Base-by-base conservation (phyloP, 2,888 invertebrate species). In the Eupithecia centaureata region DNA sequence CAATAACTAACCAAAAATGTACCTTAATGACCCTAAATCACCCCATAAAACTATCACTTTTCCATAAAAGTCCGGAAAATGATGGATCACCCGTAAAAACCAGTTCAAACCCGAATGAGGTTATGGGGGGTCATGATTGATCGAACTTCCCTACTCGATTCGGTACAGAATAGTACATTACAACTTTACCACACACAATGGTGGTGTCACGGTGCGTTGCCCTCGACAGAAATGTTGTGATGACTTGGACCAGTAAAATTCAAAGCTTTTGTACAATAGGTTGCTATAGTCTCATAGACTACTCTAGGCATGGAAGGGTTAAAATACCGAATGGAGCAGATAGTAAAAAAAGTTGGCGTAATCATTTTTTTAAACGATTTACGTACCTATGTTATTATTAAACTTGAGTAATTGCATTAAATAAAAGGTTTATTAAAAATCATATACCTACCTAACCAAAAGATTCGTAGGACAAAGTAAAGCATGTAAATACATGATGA, bases 11-110 rank as follows among this genome's bases (percentile, higher is more conserved):
- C 8, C 56, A 54, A 28, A 56, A 0, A 13, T 27, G 12, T 57
- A 22, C 57, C 32, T 1, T 18, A 32, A 57, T 32, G 33, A 18
- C 8, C 10, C n/a, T 7, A 13, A 51, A 27, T 52, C 5, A 57
- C 32, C 12, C 32, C 32, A 57, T 57, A 30, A 33, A 30, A n/a
- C 57, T 27, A 52, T 18, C 32, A 57, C 18, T 30, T 30, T 33
- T 57, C 57, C 32, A 22, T 42, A 42, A 57, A 57, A 68, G 71
- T 63, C 71, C 73, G 73, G 66, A 69, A 75, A 69, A 78, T 84
- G 85, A 83, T 84, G 77, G 84, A 83, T 83, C 76, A 67, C 63
- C 67, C 65, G 75, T 76, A 75, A 74, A 71, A 74, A 71, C n/a
- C n/a, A 32, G 67, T 56, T 66, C 35, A 25, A 60, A 47, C 57